These are phyloP conservation scores for Allobates femoralis DNA, from an alignment of 2,797 vertebrate genomes.

Conservation along the genomic window DNA sequence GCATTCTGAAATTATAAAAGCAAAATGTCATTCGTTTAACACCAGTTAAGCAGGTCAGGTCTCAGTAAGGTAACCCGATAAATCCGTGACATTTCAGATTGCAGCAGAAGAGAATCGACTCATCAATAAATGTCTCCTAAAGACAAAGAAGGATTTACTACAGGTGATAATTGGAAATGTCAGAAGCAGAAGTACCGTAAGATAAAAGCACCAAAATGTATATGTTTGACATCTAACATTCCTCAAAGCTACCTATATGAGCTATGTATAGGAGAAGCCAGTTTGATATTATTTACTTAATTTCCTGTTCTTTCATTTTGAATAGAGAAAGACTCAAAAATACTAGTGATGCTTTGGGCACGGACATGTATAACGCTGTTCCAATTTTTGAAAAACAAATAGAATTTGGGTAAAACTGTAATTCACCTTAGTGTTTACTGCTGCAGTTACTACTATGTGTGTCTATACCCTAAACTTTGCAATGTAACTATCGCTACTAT, in stretches of 20 bases:
- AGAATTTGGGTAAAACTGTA: no score
- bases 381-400: no score
- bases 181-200: not conserved
- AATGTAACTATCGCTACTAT: no score
- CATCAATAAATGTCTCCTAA: conserved; percentile 15
- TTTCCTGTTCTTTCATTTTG: not conserved
- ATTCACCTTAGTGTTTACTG: no score
- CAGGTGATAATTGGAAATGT: not conserved
- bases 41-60: conserved; percentile 3
- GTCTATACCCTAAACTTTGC: no score
- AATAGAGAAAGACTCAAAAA: not conserved
- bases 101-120: conserved; percentile 1
- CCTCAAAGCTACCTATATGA: not conserved
- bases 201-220: not conserved
- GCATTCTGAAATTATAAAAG: conserved; percentile 6
- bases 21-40: conserved; percentile 20
- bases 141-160: conserved; percentile 15
- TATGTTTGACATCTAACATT: not conserved
- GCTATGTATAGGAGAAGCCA: not conserved
- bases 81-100: conserved; percentile 24
- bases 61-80: not conserved
- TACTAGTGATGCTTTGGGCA: not conserved
- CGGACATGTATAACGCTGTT: no score
- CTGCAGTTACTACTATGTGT: no score
- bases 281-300: not conserved